Evolutionary conservation across 2,113 vertebrate species (phyloP).

Genomic region (Cynopterus brachyotis): DNA sequence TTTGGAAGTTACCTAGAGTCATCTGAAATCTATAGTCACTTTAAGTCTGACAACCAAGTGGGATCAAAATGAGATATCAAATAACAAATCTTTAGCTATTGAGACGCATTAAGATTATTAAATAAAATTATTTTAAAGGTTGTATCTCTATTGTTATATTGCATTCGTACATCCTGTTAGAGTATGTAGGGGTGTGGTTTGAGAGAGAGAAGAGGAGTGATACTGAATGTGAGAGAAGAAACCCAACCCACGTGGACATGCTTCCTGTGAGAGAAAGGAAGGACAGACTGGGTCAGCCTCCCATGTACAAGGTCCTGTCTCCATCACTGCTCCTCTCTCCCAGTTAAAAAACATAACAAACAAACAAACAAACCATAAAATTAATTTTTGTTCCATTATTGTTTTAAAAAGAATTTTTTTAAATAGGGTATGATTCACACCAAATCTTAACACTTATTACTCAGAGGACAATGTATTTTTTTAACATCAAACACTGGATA

Average conservation of each 20-base stretch:
- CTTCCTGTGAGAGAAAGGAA: background rate
- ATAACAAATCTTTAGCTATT: background rate
- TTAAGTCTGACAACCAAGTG: background rate
- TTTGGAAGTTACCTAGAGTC: background rate
- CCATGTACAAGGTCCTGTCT: no score
- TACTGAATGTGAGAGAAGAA: background rate
- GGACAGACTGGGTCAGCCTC: no score
- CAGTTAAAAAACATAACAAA: background rate
- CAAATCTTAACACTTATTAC: background rate
- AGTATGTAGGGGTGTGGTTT: background rate
- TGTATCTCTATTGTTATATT: background rate
- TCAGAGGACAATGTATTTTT: background rate
- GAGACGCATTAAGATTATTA: background rate
- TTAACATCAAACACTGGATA: background rate
- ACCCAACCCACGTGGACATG: fast-evolving
- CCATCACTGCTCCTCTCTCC: background rate
- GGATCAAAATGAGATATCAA: background rate
- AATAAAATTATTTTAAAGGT: background rate
- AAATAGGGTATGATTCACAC: background rate
- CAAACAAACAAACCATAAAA: background rate
- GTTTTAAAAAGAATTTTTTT: background rate
- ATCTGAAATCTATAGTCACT: background rate
- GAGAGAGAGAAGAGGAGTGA: fast-evolving
- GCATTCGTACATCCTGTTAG: background rate
- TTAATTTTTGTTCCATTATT: background rate